Base-by-base conservation (phyloP, 30 jellyfish, hydroid and myxozoan species). In the Pseudorhiza aurosa region DNA sequence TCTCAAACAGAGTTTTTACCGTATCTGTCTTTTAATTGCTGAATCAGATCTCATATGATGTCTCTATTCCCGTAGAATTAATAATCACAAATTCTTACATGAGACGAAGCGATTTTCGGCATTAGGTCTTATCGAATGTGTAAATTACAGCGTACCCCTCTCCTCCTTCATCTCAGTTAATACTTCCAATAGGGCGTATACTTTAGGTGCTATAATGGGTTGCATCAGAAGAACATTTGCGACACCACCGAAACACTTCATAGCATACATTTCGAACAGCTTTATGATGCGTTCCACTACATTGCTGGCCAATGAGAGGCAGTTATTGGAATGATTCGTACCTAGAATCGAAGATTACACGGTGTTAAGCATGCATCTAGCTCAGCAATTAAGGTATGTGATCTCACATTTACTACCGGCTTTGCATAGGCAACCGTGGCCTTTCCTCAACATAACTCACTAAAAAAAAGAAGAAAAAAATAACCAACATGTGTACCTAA, bases 191-290 rank as follows among this genome's bases (percentile, higher is more conserved):
- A 85, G 14, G 2, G 31, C 28, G 29, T 32, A 17, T 26, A 65
- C 83, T 31, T 85, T 85, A 0, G 65, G 50, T 11, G 85, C 42
- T 60, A 85, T 74, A 39, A 63, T 15, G 21, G 96, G 96, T 45
- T 73, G 82, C 56, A 55, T 53, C 44, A 74, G 49, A 30, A 49
- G 3, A 21, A 85, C 65, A 43, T 43, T 12, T 28, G 74, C 86
- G n/a, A 68, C 59, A 6, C 28, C 15, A 25, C 80, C 82, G 56
- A 60, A 85, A 7, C 7, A 29, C 1, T 51, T 21, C 11, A 1
- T 35, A 11, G 87, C 90, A 40, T 30, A 85, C 8, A 4, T 12
- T 55, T 65, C 87, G 57, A 74, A 74, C 30, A 32, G n/a, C 2
- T 30, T 18, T 28, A 25, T 44, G 18, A 85, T 39, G 5, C 9